Base-by-base conservation (phyloP, 2,888 invertebrate genomes). In the Cordilura impudica region DNA sequence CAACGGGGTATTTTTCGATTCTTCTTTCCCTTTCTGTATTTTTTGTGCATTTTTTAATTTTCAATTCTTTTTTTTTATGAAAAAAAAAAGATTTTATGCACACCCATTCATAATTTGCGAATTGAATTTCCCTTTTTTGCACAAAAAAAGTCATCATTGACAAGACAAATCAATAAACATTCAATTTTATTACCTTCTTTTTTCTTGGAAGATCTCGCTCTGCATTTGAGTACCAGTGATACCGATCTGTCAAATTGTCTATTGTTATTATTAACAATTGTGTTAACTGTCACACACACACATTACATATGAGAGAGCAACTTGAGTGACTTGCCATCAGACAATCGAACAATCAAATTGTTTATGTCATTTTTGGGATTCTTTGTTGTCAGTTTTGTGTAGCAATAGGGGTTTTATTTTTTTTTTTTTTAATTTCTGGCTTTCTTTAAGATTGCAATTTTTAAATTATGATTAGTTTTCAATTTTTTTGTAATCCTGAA, bases 81-180 rank as follows among this genome's bases (percentile, higher is more conserved):
- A n/a, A 29, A 65, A 71, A 78, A 73, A 73, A 72, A 35, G 54
- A 67, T 66, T 71, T 61, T 61, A 58, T 61, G 75, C 70, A 81
- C 82, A 76, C 82, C 82, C 82, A 82, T 81, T 82, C 70, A 82
- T 81, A 82, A 81, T 82, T 75, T 78, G 80, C 72, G 66, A 78
- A 75, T 16, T 54, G n/a, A 35, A 21, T 56, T 6, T 45, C 18
- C 29, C 16, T 65, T 21, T 65, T 23, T 39, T 8, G 19, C 14
- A 18, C 31, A 53, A 53, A 58, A 60, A 60, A 78, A 29, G 2
- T 23, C 58, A 39, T 49, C 65, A 14, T 82, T 88, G 87, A 88
- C 87, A 87, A 83, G 88, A 87, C 88, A 87, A 87, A 87, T 87
- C 87, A 87, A 87, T 87, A 87, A 87, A 87, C 86, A 85, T 86